phyloP scores from a whole-genome alignment of 2,888 invertebrate species.

The Andrena minutula region DNA sequence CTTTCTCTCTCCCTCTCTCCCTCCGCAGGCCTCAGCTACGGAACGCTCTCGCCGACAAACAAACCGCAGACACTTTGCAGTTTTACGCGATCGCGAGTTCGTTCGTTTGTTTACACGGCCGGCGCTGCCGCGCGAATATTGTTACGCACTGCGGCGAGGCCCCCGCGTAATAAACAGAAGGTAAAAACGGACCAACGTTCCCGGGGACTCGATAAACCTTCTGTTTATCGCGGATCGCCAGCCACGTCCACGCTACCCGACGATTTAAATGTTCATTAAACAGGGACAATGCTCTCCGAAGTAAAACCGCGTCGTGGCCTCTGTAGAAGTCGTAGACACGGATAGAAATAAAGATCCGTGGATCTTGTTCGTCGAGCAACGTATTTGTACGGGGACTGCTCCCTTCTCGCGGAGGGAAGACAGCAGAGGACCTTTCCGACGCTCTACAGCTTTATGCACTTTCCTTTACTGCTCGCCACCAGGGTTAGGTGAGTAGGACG shows the following conservation, averaged over 20 bases:
- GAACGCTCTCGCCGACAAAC: conserved; percentile 74
- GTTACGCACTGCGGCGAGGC: conserved; percentile 57
- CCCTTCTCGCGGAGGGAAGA: conserved; percentile 32
- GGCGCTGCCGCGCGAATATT: conserved; percentile 67
- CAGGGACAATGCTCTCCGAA: conserved; percentile 1
- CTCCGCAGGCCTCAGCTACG: conserved; percentile 72
- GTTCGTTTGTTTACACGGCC: conserved; percentile 73
- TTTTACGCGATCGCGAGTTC: conserved; percentile 77
- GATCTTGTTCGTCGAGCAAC: conserved; percentile 15
- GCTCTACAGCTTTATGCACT: conserved; percentile 82
- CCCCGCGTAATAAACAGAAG: conserved; percentile 36
- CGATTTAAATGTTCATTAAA: conserved; percentile 47
- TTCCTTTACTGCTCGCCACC: conserved; percentile 77
- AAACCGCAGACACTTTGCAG: conserved; percentile 77
- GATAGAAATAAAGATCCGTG: conserved; percentile 32
- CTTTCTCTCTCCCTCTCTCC: conserved; percentile 54
- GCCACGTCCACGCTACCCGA: not conserved
- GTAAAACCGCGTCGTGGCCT: conserved; percentile 8
- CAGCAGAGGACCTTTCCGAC: conserved; percentile 66
- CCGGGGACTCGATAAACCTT: conserved; percentile 50
- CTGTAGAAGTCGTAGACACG: not conserved
- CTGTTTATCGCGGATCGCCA: conserved; percentile 17
- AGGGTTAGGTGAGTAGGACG: conserved; percentile 70
- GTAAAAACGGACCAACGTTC: conserved; percentile 23
- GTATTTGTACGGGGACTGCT: conserved; percentile 48